phyloP scores from a whole-genome alignment of 2,113 vertebrate species.

The Hypanus sabinus region DNA sequence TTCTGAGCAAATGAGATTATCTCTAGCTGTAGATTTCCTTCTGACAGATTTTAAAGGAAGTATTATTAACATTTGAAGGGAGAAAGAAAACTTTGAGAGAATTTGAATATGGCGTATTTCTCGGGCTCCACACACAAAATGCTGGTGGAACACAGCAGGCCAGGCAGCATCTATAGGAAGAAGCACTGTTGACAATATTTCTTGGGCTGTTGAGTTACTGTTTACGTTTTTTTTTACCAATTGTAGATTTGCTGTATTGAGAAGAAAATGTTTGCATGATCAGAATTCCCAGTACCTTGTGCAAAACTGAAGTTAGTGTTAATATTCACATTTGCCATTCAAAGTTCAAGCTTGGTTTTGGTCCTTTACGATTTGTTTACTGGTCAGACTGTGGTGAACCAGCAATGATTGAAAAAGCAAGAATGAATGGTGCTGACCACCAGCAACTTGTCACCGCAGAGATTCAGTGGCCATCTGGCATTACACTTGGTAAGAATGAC shows the following conservation, averaged over 20 bases:
- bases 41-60: not conserved
- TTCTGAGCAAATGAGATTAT: not conserved
- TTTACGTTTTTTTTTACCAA: not conserved
- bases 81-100: too few species aligned
- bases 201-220: not conserved
- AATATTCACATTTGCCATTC: not conserved
- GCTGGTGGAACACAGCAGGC: too few species aligned
- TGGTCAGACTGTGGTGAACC: conserved; percentile 32
- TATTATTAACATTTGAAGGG: too few species aligned
- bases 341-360: not conserved
- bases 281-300: not conserved
- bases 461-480: conserved; percentile 17
- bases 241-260: too few species aligned
- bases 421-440: conserved; percentile 20
- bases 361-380: conserved; percentile 2
- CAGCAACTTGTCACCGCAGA: not conserved
- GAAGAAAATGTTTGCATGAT: too few species aligned
- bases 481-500: conserved; percentile 11
- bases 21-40: not conserved
- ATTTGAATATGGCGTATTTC: not conserved
- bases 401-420: conserved; percentile 32
- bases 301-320: not conserved
- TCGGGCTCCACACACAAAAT: too few species aligned
- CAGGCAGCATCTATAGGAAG: too few species aligned
- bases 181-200: too few species aligned